A percentile compares a stretch with the other conserved stretches of the same genome.
These are phyloP conservation scores for Fregata magnificens DNA, from an alignment of 2,113 vertebrate species.

Conservation along the genomic window DNA sequence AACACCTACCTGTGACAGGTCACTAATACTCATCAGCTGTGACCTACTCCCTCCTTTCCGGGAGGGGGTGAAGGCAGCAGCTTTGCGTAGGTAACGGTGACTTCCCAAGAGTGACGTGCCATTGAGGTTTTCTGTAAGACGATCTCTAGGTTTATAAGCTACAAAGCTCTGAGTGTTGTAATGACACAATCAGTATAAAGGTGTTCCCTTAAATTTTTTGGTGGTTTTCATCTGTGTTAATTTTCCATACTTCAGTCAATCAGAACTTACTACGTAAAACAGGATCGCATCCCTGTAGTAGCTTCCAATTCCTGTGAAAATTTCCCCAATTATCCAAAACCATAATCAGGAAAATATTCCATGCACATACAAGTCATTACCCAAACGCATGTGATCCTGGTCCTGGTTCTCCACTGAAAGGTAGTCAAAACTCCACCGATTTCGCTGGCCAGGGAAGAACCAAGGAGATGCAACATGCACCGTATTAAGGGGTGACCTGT, in stretches of 20 bases:
- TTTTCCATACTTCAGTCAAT: neutral
- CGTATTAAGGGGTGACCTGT: neutral
- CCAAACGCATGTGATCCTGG: neutral
- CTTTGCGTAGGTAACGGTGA: neutral
- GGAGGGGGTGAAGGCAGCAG: neutral
- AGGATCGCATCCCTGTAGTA: neutral
- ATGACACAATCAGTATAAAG: neutral
- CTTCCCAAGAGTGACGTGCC: neutral
- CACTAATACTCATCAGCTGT: neutral
- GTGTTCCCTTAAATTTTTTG: neutral
- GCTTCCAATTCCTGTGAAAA: neutral
- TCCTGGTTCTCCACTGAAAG: neutral
- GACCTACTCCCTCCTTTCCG: neutral
- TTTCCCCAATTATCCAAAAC: neutral
- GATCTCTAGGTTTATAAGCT: neutral
- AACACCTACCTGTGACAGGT: neutral
- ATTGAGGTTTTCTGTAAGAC: neutral
- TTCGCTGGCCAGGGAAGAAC: neutral
- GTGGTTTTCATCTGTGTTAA: neutral
- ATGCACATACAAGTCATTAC: neutral
- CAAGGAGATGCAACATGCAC: neutral
- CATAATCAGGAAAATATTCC: neutral
- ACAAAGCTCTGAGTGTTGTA: neutral
- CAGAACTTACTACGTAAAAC: neutral
- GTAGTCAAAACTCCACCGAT: neutral